Conservation (phyloP, 2,888 invertebrate species). For the Hermodice carunculata region DNA sequence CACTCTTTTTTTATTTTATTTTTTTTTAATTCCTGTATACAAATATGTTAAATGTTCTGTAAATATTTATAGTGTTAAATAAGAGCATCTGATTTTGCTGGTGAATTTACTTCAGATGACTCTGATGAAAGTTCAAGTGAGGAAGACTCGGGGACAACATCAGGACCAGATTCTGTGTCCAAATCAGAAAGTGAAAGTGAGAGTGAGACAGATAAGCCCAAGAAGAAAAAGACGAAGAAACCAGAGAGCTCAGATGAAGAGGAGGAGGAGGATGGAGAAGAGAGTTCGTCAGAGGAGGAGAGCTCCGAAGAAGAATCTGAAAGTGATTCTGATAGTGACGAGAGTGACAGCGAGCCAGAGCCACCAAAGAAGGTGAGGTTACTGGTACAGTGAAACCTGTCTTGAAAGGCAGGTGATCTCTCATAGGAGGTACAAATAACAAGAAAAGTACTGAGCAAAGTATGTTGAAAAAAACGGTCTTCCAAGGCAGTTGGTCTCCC, state of each 20-base stretch:
- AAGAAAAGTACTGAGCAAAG: too few species aligned
- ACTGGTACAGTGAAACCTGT: too few species aligned
- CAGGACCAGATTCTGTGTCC: slow-evolving; percentile 5
- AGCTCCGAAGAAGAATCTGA: slow-evolving; percentile 19
- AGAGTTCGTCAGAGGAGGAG: slow-evolving; percentile 3
- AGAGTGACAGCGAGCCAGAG: slow-evolving; percentile 42
- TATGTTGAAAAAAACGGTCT: too few species aligned
- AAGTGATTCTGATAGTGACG: slow-evolving; percentile 41
- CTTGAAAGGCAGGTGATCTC: too few species aligned
- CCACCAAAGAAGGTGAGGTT: too few species aligned
- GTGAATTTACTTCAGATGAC: slow-evolving; percentile 10
- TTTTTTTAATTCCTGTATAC: too few species aligned
- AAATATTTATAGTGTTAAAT: too few species aligned
- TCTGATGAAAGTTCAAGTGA: slow-evolving; percentile 3
- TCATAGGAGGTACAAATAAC: too few species aligned
- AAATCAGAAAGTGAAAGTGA: slow-evolving; percentile 22
- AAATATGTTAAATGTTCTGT: too few species aligned
- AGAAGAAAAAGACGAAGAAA: slow-evolving; percentile 22
- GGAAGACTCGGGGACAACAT: slow-evolving; percentile 34
- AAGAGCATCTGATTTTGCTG: too few species aligned
- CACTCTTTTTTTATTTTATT: too few species aligned
- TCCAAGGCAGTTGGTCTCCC: too few species aligned
- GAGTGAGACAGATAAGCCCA: slow-evolving; percentile 37
- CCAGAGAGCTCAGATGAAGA: slow-evolving; percentile 18
- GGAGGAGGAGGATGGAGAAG: slow-evolving; percentile 22